These are phyloP conservation scores for Cataglyphis hispanica DNA, from an alignment of 1,140 invertebrate species.

Conservation along the genomic window DNA sequence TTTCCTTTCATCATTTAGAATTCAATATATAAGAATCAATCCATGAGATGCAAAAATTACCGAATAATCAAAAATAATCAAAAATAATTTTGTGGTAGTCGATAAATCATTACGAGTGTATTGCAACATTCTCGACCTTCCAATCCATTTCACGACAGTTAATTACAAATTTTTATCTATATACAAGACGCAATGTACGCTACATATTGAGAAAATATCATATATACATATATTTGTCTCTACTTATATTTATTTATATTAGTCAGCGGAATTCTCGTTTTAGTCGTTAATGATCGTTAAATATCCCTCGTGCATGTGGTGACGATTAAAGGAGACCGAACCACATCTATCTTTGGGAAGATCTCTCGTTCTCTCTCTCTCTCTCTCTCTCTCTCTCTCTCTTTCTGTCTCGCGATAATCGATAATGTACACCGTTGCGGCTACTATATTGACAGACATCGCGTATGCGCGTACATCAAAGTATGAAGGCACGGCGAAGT, in stretches of 20 bases:
- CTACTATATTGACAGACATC: slow-evolving; percentile 61
- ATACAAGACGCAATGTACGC: not conserved
- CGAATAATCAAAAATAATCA: slow-evolving; percentile 19
- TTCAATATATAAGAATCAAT: not conserved
- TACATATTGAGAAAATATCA: not conserved
- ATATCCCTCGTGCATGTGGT: not conserved
- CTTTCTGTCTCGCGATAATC: slow-evolving; percentile 45
- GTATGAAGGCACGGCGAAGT: slow-evolving; percentile 24
- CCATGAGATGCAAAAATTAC: not conserved
- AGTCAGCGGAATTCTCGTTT: slow-evolving; percentile 25
- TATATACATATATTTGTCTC: not conserved
- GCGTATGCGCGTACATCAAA: slow-evolving; percentile 56
- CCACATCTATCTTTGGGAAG: slow-evolving; percentile 40
- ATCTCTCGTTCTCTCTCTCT: slow-evolving; percentile 15
- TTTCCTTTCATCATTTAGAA: too few relatives aligned
- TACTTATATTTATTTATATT: not conserved
- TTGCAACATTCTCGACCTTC: slow-evolving; percentile 37
- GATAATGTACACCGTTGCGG: slow-evolving; percentile 59
- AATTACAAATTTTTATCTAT: not conserved
- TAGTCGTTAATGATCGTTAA: slow-evolving; percentile 1
- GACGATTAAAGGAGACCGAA: slow-evolving; percentile 23
- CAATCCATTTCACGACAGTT: not conserved
- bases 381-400: slow-evolving; percentile 17
- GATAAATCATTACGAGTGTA: slow-evolving; percentile 26
- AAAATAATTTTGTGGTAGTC: not conserved